These are phyloP conservation scores for Leucophenga montana DNA, from an alignment of 2,888 invertebrate species.

Conservation along the genomic window DNA sequence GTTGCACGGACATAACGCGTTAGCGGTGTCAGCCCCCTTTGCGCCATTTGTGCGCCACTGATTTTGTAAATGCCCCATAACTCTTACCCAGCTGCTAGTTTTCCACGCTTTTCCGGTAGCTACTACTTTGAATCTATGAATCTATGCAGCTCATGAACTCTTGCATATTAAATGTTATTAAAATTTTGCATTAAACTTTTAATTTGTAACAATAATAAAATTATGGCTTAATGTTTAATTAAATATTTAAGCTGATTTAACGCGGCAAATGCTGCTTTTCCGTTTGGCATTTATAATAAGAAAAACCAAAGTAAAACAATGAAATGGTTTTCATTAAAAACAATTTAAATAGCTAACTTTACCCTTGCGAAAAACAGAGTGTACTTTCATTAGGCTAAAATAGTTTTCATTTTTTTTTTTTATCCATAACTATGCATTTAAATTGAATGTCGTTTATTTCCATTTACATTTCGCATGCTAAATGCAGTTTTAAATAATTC, in stretches of 20 bases:
- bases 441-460: neutral
- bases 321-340: neutral
- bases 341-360: neutral
- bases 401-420: no score
- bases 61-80: neutral
- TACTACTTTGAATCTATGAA: no score
- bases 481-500: neutral
- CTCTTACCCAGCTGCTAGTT: no score
- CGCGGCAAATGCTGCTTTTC: slow-evolving; percentile 42
- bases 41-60: neutral
- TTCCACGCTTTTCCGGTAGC: no score
- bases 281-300: slow-evolving; percentile 14
- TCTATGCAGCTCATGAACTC: neutral
- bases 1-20: neutral
- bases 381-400: no score
- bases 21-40: neutral
- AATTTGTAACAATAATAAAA: slow-evolving; percentile 54
- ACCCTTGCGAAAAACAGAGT: no score
- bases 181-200: slow-evolving; percentile 54
- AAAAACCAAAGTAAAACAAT: neutral
- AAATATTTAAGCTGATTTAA: slow-evolving; percentile 24
- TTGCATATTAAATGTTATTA: slow-evolving; percentile 53
- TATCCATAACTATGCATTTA: neutral
- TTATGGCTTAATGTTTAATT: slow-evolving; percentile 59
- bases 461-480: no score